phyloP scores from a whole-genome alignment of 2,888 invertebrate genomes.

The Automeris io region DNA sequence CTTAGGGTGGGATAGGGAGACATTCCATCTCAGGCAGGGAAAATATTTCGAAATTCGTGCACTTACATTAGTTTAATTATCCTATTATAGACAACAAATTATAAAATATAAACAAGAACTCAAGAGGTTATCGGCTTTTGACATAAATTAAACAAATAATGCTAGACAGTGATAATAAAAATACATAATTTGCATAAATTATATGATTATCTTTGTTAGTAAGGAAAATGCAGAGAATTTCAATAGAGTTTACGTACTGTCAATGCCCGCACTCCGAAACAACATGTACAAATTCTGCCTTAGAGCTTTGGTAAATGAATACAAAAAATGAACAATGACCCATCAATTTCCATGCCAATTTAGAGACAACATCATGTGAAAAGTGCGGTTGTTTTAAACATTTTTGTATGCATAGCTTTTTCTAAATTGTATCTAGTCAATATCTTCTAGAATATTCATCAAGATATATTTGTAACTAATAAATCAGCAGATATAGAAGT shows the following conservation, averaged over 20 bases:
- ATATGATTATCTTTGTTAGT: constrained; percentile 2
- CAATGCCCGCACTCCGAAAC: not conserved
- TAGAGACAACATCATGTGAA: not conserved
- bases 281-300: not conserved
- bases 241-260: not conserved
- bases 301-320: not conserved
- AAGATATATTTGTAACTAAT: constrained; percentile 29
- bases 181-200: constrained; percentile 14
- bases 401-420: not conserved
- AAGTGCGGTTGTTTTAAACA: too few species aligned
- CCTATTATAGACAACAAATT: constrained; percentile 55
- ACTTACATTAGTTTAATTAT: constrained; percentile 72
- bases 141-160: not conserved
- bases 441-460: not conserved
- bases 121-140: constrained; percentile 18
- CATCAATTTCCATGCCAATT: not conserved
- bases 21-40: constrained; percentile 34
- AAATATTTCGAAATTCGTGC: constrained; percentile 58
- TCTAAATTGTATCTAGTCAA: not conserved
- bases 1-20: constrained; percentile 27
- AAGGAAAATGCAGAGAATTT: constrained; percentile 1
- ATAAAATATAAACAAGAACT: constrained; percentile 21
- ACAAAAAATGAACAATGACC: constrained; percentile 1
- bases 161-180: constrained; percentile 3
- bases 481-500: constrained; percentile 54